These are phyloP conservation scores for Drosophila murphyi DNA, from an alignment of 1,140 invertebrate genomes.

Conservation along the genomic window DNA sequence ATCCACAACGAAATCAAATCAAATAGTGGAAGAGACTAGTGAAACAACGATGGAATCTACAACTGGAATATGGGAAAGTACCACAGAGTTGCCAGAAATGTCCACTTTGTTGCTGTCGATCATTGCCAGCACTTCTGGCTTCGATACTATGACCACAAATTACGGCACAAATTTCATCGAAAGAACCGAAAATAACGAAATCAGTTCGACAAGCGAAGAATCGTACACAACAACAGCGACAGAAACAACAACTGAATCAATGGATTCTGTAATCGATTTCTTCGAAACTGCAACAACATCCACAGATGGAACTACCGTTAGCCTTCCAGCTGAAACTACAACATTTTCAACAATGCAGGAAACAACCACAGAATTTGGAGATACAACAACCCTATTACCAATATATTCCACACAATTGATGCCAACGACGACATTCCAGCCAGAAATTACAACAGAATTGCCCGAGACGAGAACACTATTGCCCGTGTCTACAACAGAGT, in stretches of 20 bases:
- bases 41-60: conserved; percentile 4
- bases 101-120: conserved; percentile 47
- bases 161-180: neutral
- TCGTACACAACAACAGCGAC: neutral
- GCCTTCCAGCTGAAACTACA: neutral
- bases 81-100: conserved; percentile 21
- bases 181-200: neutral
- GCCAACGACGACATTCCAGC: neutral
- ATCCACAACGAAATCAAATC: conserved; percentile 1
- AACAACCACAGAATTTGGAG: conserved; percentile 1
- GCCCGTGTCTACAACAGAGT: neutral
- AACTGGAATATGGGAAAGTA: conserved; percentile 6
- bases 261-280: neutral
- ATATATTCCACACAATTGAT: neutral
- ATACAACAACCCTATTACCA: neutral
- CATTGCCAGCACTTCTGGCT: conserved; percentile 44
- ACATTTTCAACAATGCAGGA: conserved; percentile 2
- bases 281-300: neutral
- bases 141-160: conserved; percentile 25
- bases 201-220: neutral
- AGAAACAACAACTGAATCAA: neutral
- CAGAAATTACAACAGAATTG: neutral
- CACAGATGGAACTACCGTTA: neutral
- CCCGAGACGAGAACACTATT: neutral
- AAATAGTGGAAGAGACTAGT: neutral